Evolutionary conservation across 2,888 invertebrate genomes (phyloP), one percentile per base, ranked within the genome.

Genomic region (Galerucella nymphaeae): DNA sequence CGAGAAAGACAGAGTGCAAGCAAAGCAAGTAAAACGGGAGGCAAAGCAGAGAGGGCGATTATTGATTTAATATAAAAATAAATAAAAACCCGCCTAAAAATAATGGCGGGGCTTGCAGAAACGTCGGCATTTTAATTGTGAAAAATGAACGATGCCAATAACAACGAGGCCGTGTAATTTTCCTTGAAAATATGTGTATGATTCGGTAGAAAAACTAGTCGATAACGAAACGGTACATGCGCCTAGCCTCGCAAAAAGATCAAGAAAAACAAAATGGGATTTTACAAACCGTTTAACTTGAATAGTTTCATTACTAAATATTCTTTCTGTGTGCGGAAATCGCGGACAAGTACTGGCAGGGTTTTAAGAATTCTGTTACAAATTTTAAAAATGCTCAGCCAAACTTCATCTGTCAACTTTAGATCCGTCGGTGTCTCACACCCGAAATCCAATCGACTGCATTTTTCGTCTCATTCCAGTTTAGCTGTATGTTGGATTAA

Each of bases 231-330:
- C 61, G 70, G 75, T 74, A 75, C 75, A 74, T 75, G 74, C 75
- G 74, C 75, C 78, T 61, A 57, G 41, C 14, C 48, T 77, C 84
- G 72, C 80, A 79, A 77, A 80, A 80, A 82, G 80, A 81, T 82
- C 65, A 80, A 80, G 76, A 80, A 81, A 82, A 80, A 81, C 82
- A 83, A 82, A 82, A 82, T 81, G 81, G 83, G 83, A 84, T 84
- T 83, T 84, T 80, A 82, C 58, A 58, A 58, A 42, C 58, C 23
- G 58, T 58, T 58, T 42, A 66, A 66, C 58, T 45, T n/a, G 48
- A 48, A 48, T 48, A 13, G 48, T n/a, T 30, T 30, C 8, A 30
- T 30, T 30, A 30, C 30, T 5, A 4, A 5, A 3, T 23, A 3
- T 23, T 23, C 3, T 3, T 3, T 2, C 3, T 23, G 23, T 23